A percentile compares a stretch with the other conserved stretches of the same genome.
Conservation (phyloP, 2,113 vertebrate species). For the Nesogale talazaci region DNA sequence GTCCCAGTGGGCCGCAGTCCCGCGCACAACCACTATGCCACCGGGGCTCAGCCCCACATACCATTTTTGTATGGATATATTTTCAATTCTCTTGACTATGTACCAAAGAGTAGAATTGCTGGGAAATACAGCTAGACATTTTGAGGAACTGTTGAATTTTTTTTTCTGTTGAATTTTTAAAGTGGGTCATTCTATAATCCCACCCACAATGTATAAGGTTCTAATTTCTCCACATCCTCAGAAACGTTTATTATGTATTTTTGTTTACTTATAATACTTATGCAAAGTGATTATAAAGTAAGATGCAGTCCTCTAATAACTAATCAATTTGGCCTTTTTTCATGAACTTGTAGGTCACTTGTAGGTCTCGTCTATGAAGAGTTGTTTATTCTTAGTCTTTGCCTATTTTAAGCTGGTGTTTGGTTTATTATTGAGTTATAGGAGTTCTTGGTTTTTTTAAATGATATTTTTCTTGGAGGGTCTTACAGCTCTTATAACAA, state of each 20-base stretch:
- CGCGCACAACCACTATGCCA: too few species aligned
- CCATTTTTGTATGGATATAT: background rate
- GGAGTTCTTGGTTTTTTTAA: too few species aligned
- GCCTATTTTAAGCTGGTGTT: too few species aligned
- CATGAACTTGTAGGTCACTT: background rate
- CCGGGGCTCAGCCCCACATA: too few species aligned
- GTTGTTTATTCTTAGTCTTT: constrained; percentile 20
- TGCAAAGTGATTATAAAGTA: background rate
- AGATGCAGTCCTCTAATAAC: constrained; percentile 20
- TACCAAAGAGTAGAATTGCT: background rate
- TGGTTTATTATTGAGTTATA: too few species aligned
- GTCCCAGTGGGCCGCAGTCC: too few species aligned
- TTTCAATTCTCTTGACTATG: background rate
- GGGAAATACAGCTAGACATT: background rate
- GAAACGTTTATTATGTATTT: background rate
- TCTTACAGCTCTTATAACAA: too few species aligned
- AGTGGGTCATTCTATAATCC: background rate
- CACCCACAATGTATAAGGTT: background rate
- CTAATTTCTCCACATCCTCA: constrained; percentile 1
- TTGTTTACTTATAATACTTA: background rate
- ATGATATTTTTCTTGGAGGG: too few species aligned
- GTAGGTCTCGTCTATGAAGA: background rate
- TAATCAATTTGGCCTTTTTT: background rate
- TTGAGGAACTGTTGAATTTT: background rate
- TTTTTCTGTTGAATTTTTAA: background rate